Conservation (phyloP, 1,140 invertebrate genomes). For the Drosophila bifasciata region DNA sequence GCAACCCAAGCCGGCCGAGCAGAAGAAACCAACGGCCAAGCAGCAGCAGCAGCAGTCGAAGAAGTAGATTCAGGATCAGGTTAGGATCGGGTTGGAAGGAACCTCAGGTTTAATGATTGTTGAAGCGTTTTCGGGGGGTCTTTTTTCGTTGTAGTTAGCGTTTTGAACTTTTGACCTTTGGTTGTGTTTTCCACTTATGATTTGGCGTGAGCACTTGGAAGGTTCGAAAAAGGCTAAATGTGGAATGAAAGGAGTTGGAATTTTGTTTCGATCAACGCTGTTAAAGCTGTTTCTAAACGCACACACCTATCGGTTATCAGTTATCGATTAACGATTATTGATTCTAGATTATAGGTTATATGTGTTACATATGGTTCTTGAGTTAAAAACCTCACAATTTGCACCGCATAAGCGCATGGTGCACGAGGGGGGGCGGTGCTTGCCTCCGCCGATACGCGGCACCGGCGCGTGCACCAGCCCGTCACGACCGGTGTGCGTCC, state of each 20-base stretch:
- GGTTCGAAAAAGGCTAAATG: conserved; percentile 69
- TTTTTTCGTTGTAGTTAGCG: conserved; percentile 43
- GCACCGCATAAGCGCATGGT: conserved; percentile 21
- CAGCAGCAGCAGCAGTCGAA: conserved; percentile 50
- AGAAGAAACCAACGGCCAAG: conserved; percentile 11
- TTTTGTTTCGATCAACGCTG: conserved; percentile 5
- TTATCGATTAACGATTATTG: background rate
- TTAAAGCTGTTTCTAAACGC: conserved; percentile 2
- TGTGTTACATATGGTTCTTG: background rate
- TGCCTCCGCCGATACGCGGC: conserved; percentile 40
- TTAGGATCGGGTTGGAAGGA: conserved; percentile 35
- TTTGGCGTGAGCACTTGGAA: conserved; percentile 70
- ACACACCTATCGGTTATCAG: background rate
- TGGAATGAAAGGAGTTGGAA: conserved; percentile 46
- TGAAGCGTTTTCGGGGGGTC: conserved; percentile 78
- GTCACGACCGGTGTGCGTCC: conserved; percentile 59
- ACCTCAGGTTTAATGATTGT: conserved; percentile 59
- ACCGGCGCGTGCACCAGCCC: conserved; percentile 65
- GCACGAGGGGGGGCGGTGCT: conserved; percentile 10
- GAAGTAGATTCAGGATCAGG: conserved; percentile 40
- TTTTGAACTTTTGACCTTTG: conserved; percentile 15
- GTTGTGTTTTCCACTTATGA: conserved; percentile 38
- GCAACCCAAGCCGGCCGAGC: too few relatives aligned
- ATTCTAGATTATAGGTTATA: background rate
- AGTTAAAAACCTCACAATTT: conserved; percentile 17